phyloP scores from a whole-genome alignment of 2,888 invertebrate species.

The Drosophila pseudotalamancana region DNA sequence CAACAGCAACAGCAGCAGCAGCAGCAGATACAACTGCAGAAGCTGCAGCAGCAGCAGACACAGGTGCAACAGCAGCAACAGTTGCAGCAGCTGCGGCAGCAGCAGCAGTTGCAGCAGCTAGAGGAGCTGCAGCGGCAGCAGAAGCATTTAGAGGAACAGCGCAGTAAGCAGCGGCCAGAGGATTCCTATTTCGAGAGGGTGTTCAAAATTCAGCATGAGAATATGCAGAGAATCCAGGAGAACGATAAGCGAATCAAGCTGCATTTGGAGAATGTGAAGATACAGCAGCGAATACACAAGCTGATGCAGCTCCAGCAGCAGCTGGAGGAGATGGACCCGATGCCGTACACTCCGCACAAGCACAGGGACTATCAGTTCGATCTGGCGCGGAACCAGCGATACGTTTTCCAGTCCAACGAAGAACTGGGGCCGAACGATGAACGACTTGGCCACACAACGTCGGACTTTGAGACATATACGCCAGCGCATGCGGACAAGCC shows the following conservation, averaged over 20 bases:
- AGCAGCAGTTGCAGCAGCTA: not conserved
- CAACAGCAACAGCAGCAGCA: not conserved
- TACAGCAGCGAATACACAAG: not conserved
- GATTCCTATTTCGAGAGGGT: not conserved
- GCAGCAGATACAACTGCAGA: too few relatives aligned
- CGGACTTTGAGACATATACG: not conserved
- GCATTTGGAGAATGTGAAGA: not conserved
- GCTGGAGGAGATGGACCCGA: not conserved
- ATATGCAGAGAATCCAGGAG: not conserved
- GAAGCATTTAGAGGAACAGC: not conserved
- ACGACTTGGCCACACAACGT: accelerated
- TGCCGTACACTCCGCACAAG: not conserved
- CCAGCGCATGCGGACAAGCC: not conserved
- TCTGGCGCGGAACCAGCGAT: not conserved
- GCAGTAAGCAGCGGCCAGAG: not conserved
- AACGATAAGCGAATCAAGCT: not conserved
- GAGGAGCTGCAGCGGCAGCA: not conserved
- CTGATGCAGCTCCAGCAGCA: conserved; percentile 20
- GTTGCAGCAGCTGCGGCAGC: not conserved
- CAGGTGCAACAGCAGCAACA: not conserved
- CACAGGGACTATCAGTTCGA: not conserved
- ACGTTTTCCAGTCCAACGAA: too few relatives aligned
- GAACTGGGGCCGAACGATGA: not conserved
- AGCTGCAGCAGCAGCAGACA: not conserved
- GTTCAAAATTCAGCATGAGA: not conserved